Evolutionary conservation across 2,888 invertebrate genomes (phyloP).

Genomic region (Rutpela maculata): DNA sequence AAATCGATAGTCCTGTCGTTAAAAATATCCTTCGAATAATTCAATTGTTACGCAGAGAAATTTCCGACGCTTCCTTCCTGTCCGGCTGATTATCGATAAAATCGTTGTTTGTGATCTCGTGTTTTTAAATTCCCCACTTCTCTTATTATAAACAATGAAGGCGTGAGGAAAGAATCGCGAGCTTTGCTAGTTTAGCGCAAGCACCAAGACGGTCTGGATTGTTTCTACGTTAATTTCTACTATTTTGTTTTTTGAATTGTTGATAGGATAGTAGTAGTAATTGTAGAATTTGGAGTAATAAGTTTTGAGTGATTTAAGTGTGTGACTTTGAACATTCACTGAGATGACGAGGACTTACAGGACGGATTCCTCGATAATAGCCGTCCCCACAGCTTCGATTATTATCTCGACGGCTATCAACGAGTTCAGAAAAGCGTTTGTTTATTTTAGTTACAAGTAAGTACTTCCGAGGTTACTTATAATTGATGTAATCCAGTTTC

Average conservation of each 20-base stretch:
- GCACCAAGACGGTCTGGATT: slow-evolving; percentile 21
- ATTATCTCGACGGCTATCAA: slow-evolving; percentile 75
- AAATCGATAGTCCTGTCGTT: slow-evolving; percentile 23
- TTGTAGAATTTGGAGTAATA: slow-evolving; percentile 53
- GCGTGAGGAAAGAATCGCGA: slow-evolving; percentile 15
- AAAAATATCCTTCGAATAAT: slow-evolving; percentile 29
- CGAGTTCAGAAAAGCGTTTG: slow-evolving; percentile 74
- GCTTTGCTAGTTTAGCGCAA: slow-evolving; percentile 21
- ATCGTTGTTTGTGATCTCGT: slow-evolving; percentile 22
- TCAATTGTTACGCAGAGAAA: slow-evolving; percentile 33
- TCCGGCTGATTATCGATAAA: slow-evolving; percentile 21
- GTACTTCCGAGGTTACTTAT: slow-evolving; percentile 48
- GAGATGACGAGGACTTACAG: slow-evolving; percentile 59
- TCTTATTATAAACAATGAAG: slow-evolving; percentile 14
- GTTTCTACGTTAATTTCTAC: slow-evolving; percentile 65
- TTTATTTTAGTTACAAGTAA: slow-evolving; percentile 76
- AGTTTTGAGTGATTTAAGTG: slow-evolving; percentile 12
- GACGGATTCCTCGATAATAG: slow-evolving; percentile 71
- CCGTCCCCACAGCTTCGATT: slow-evolving; percentile 73
- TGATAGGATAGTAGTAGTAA: slow-evolving; percentile 63
- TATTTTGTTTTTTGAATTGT: slow-evolving; percentile 45
- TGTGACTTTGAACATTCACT: slow-evolving; percentile 4
- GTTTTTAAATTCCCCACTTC: slow-evolving; percentile 10
- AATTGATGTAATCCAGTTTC: background rate
- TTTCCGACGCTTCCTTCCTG: slow-evolving; percentile 36